Conservation (phyloP, 2,797 vertebrate species). For the Catamblyrhynchus diadema region DNA sequence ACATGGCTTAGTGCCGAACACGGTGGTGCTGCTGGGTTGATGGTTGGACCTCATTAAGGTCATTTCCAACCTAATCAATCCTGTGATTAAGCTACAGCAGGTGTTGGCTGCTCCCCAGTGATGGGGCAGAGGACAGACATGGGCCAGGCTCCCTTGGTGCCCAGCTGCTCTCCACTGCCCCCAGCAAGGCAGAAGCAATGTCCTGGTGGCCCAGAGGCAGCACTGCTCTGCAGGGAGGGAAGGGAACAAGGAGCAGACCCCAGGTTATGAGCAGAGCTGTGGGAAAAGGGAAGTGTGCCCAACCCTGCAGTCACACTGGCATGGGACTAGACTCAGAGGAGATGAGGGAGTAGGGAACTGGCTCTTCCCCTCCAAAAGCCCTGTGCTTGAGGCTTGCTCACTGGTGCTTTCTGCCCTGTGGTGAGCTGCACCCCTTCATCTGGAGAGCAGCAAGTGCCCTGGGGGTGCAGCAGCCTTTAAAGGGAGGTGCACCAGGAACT, state of each 20-base stretch:
- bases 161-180: neutral
- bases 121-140: neutral
- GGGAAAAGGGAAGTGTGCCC: neutral
- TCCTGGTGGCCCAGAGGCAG: neutral
- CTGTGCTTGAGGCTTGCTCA: neutral
- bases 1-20: neutral
- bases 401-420: neutral
- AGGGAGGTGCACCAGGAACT: neutral
- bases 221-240: neutral
- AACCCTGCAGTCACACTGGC: neutral
- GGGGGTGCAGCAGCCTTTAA: neutral
- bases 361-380: neutral
- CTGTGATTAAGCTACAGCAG: neutral
- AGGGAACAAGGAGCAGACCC: neutral
- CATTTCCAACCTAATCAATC: neutral
- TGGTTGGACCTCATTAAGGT: neutral
- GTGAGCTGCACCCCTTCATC: neutral
- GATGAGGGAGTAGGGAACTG: neutral
- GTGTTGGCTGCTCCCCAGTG: neutral
- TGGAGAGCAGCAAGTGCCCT: neutral
- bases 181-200: neutral
- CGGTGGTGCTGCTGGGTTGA: neutral
- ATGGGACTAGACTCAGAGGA: rapidly evolving
- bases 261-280: neutral
- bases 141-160: neutral